phyloP scores from a whole-genome alignment of 37 sponge, comb jelly and placozoan genomes.

The Dysidea cf. avara region DNA sequence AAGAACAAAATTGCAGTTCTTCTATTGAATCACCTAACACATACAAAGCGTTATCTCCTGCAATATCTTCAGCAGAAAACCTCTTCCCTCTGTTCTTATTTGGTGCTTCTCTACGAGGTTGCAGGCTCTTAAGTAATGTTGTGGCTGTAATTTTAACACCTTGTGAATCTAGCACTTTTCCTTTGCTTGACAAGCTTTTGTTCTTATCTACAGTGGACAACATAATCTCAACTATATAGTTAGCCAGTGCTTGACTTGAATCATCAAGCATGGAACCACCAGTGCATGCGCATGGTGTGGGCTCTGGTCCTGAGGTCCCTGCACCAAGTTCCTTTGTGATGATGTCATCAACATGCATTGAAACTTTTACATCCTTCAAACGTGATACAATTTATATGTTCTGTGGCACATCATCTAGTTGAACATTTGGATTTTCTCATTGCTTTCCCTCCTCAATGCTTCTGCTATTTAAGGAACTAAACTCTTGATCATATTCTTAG shows the following conservation, averaged over 20 bases:
- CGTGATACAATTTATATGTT: not conserved
- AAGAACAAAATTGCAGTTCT: too few relatives aligned
- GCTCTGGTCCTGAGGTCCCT: too few relatives aligned
- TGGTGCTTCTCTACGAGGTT: constrained; percentile 4
- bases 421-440: not conserved
- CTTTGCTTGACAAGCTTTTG: too few relatives aligned
- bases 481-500: constrained; percentile 1
- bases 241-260: not conserved
- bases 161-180: too few relatives aligned
- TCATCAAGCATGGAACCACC: too few relatives aligned
- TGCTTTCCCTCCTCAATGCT: not conserved
- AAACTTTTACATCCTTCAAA: too few relatives aligned
- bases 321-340: too few relatives aligned
- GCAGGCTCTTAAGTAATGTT: not conserved
- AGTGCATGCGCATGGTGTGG: too few relatives aligned
- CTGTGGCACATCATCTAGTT: not conserved
- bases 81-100: constrained; percentile 1
- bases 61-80: not conserved
- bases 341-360: too few relatives aligned
- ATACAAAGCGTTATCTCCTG: too few relatives aligned
- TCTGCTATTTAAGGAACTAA: constrained; percentile 1
- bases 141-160: not conserved
- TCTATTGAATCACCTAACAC: too few relatives aligned
- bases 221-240: not conserved
- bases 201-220: too few relatives aligned